Evolutionary conservation across 1,140 invertebrate species (phyloP).

Genomic region (Telenomus remus): DNA sequence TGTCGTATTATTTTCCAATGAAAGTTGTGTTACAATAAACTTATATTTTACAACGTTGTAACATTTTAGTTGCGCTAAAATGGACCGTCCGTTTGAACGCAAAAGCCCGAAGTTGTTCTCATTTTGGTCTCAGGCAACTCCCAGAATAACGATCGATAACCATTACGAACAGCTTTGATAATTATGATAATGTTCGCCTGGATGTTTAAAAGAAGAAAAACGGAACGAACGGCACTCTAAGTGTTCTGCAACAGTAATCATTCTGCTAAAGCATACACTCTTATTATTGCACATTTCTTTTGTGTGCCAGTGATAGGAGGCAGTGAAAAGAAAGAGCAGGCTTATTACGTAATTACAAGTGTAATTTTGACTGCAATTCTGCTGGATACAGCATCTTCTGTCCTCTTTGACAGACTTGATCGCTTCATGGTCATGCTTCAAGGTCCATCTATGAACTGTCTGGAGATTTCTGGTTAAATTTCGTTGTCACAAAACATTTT

Average conservation of each 20-base stretch:
- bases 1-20: no score
- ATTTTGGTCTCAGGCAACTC: constrained; percentile 40
- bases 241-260: constrained; percentile 59
- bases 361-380: constrained; percentile 69
- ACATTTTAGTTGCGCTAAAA: constrained; percentile 62
- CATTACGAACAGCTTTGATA: constrained; percentile 65
- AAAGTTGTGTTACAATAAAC: constrained; percentile 3
- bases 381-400: constrained; percentile 42
- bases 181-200: constrained; percentile 68
- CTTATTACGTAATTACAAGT: constrained; percentile 72
- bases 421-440: constrained; percentile 46
- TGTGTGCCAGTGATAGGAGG: constrained; percentile 45
- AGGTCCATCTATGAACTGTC: constrained; percentile 43
- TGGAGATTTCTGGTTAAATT: constrained; percentile 30
- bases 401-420: constrained; percentile 34
- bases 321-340: constrained; percentile 54
- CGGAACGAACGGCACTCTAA: constrained; percentile 36
- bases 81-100: constrained; percentile 65
- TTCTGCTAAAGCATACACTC: constrained; percentile 61
- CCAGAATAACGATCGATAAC: constrained; percentile 63
- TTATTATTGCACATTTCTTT: constrained; percentile 65
- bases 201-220: constrained; percentile 26
- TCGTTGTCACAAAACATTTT: constrained; percentile 5
- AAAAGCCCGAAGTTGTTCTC: constrained; percentile 44
- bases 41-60: constrained; percentile 39